Percentiles rank a stretch among this genome's conserved stretches.
phyloP scores from a whole-genome alignment of 2,113 vertebrate genomes.

The Coreoperca whiteheadi region DNA sequence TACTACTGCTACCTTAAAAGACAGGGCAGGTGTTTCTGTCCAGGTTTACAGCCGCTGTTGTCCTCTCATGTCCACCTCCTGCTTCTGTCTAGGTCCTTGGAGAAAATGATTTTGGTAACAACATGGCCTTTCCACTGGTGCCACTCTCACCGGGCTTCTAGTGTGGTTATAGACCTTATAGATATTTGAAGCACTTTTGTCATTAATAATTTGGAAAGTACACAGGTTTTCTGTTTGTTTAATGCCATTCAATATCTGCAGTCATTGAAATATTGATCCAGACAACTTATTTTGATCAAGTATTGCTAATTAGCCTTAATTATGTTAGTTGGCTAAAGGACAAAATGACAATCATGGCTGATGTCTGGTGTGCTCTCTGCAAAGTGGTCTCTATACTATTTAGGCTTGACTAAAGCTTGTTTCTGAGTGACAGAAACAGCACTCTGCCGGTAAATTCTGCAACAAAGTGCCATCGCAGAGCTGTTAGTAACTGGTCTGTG shows the following conservation, averaged over 20 bases:
- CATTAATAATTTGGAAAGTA: conserved; percentile 11
- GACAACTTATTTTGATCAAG: background rate
- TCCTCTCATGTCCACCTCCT: background rate
- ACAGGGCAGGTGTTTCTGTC: conserved; percentile 8
- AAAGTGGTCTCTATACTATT: background rate
- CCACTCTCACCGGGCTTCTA: background rate
- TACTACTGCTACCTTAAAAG: background rate
- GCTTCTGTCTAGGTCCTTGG: background rate
- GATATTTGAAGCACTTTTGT: background rate
- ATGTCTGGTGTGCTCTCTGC: background rate
- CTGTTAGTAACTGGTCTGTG: background rate
- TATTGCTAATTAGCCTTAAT: conserved; percentile 6
- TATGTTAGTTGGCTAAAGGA: background rate
- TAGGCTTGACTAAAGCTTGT: background rate
- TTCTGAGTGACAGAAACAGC: background rate
- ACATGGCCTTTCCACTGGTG: background rate
- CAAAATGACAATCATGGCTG: background rate
- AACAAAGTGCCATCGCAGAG: background rate
- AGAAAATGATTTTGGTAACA: background rate
- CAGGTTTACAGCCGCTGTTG: background rate
- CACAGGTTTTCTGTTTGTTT: background rate
- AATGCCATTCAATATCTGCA: background rate
- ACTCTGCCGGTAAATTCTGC: background rate
- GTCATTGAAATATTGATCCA: background rate
- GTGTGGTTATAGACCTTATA: background rate